phyloP scores from a whole-genome alignment of 2,113 vertebrate genomes.

The Hypanus sabinus region DNA sequence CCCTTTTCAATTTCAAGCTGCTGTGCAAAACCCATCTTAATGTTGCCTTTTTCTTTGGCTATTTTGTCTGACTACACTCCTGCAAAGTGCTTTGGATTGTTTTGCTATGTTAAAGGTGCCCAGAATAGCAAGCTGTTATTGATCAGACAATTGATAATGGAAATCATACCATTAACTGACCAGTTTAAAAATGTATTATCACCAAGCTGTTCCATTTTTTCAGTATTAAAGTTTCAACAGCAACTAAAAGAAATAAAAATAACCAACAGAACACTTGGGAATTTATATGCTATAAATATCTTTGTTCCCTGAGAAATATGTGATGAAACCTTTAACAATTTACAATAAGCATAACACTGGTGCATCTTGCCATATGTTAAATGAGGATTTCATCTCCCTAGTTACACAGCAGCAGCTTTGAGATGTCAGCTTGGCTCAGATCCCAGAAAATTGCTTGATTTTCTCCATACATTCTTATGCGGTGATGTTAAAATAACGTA shows the following conservation, averaged over 20 bases:
- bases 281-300: background rate
- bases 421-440: conserved; percentile 20
- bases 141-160: background rate
- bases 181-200: background rate
- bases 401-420: background rate
- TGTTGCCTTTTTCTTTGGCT: background rate
- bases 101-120: background rate
- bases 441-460: background rate
- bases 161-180: background rate
- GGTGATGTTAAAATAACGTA: background rate
- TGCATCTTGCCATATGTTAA: conserved; percentile 11
- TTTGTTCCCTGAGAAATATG: no score
- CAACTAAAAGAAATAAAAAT: background rate
- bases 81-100: background rate
- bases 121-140: background rate
- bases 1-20: background rate
- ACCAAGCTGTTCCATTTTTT: background rate
- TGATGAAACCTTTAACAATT: background rate
- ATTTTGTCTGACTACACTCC: background rate
- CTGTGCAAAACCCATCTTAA: background rate
- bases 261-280: background rate
- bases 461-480: conserved; percentile 11
- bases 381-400: conserved; percentile 3
- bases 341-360: background rate
- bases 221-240: background rate